Conservation (phyloP, 2,888 invertebrate genomes). For the Oligia fasciuncula region DNA sequence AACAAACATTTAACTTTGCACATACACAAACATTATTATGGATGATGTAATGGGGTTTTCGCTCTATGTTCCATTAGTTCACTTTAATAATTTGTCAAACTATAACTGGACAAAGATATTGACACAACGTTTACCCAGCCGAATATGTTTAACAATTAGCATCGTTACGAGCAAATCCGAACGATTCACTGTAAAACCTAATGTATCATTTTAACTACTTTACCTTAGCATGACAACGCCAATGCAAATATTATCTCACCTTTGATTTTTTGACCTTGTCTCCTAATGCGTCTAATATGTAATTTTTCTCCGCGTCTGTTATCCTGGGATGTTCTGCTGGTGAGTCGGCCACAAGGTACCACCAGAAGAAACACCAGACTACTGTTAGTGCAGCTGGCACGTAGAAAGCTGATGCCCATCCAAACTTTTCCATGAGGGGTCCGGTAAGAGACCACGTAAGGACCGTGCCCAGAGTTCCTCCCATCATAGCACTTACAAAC, state of each 20-base stretch:
- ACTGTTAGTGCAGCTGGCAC: slow-evolving; percentile 90
- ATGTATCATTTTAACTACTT: slow-evolving; percentile 64
- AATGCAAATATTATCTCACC: slow-evolving; percentile 80
- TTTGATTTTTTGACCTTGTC: slow-evolving; percentile 89
- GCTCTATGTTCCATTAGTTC: slow-evolving; percentile 29
- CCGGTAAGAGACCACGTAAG: slow-evolving; percentile 93
- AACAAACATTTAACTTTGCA: slow-evolving; percentile 44
- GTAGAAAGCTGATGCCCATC: slow-evolving; percentile 93
- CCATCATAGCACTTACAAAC: slow-evolving; percentile 93
- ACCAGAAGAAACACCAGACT: slow-evolving; percentile 91
- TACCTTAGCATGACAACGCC: slow-evolving; percentile 48
- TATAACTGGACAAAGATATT: slow-evolving; percentile 43
- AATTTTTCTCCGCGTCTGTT: slow-evolving; percentile 90
- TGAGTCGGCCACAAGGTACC: slow-evolving; percentile 91
- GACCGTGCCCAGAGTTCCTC: slow-evolving; percentile 93
- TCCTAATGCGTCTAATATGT: slow-evolving; percentile 91
- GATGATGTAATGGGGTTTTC: slow-evolving; percentile 63
- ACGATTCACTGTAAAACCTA: slow-evolving; percentile 53
- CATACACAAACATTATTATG: slow-evolving; percentile 30
- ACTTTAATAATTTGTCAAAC: slow-evolving; percentile 39
- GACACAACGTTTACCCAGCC: slow-evolving; percentile 37
- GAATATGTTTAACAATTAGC: slow-evolving; percentile 57
- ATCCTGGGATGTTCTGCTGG: slow-evolving; percentile 92
- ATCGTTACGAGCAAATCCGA: slow-evolving; percentile 42
- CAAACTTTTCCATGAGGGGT: slow-evolving; percentile 90